Percentiles rank a stretch among this genome's conserved stretches.
Evolutionary conservation across 2,797 vertebrate species (phyloP).

Genomic region (Rhabdomys pumilio): DNA sequence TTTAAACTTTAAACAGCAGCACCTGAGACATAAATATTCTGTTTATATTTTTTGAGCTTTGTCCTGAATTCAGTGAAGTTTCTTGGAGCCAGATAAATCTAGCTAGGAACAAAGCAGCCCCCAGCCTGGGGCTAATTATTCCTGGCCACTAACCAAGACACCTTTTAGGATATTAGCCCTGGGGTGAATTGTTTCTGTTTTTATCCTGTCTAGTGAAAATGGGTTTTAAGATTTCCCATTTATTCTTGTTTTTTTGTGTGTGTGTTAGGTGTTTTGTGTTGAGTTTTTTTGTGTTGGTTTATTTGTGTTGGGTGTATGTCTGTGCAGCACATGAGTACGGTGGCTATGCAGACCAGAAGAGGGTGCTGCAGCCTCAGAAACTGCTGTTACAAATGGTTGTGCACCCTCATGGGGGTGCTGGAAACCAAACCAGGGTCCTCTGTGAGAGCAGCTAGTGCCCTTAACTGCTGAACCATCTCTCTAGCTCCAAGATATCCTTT

Average conservation of each 20-base stretch:
- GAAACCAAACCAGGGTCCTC: neutral
- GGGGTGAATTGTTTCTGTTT: neutral
- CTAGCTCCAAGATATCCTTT: neutral
- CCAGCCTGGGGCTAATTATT: neutral
- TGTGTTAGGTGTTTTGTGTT: no score
- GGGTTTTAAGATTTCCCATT: neutral
- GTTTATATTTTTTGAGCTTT: neutral
- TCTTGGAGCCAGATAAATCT: constrained; percentile 8
- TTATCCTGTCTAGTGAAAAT: neutral
- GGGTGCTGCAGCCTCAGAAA: neutral
- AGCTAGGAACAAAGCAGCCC: neutral
- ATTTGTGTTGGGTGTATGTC: neutral
- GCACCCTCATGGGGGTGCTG: no score
- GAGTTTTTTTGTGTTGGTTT: neutral
- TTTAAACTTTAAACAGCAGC: neutral
- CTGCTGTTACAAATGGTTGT: neutral
- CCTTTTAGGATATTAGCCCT: neutral
- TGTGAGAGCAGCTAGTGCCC: neutral
- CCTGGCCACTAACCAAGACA: neutral
- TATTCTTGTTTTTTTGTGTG: neutral
- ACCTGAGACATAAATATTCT: neutral
- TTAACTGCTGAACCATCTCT: neutral
- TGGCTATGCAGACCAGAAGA: neutral
- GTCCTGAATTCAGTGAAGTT: neutral
- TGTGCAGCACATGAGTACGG: neutral